Base-by-base conservation (phyloP, 1,140 invertebrate species). In the Apis dorsata region DNA sequence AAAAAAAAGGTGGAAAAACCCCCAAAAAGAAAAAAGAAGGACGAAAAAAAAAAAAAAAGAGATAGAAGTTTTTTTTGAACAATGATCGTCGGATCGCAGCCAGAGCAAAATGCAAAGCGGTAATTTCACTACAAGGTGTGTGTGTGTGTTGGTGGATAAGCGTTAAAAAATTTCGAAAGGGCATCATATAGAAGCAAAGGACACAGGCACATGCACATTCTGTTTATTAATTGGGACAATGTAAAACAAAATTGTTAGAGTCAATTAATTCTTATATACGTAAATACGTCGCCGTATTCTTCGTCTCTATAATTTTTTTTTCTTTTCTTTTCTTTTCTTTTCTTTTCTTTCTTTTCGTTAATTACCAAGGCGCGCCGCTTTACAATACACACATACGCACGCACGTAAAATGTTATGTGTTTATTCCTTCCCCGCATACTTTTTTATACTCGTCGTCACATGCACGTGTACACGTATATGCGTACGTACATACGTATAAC, bases 121-220 rank as follows among this genome's bases (percentile, higher is more conserved):
- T 79, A 87, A 66, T 75, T 79, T 82, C 80, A 84, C 78, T 89
- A 89, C 68, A 77, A 88, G 75, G 59, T 68, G 71, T 70, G 72
- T 62, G 83, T 44, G 34, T 44, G 34, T 44, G 34, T 44, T 44
- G 4, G 34, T 44, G 34, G 34, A 44, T 44, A 92, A 92, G 92
- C 91, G 84, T 91, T 90, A 86, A 85, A 44, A 44, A 44, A 85
- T 85, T 85, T 84, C 79, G 83, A 91, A 63, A 84, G 87, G 86
- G 84, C 84, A 79, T 83, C 78, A 86, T 91, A 81, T 89, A 91
- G 87, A 90, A 92, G 90, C 92, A 92, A 93, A 92, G 92, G 93
- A 92, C 91, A 93, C 91, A 94, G 91, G 92, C 93, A 93, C 93
- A 94, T 94, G 93, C 93, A 94, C 93, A 94, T 94, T 94, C 92